Conservation (phyloP, 2,888 invertebrate species). For the Cataglyphis altisquamis region DNA sequence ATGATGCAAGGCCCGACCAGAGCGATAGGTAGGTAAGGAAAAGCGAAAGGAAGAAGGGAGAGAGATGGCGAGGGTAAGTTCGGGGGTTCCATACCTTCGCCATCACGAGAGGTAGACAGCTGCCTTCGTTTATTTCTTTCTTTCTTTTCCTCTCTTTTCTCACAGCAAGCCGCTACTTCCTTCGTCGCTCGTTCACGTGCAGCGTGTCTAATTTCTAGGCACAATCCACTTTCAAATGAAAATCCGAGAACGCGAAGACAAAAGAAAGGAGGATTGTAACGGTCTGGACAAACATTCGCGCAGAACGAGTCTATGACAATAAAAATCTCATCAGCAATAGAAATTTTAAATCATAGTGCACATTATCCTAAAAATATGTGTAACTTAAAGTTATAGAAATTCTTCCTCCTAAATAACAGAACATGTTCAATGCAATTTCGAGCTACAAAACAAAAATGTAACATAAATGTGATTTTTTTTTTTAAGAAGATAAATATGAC, state of each 20-base stretch:
- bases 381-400: background rate
- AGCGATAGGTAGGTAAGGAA: constrained; percentile 37
- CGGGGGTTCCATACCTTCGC: constrained; percentile 54
- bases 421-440: too few relatives aligned
- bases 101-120: constrained; percentile 69
- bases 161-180: constrained; percentile 31
- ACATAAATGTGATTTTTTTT: background rate
- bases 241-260: constrained; percentile 50
- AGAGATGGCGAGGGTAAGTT: constrained; percentile 62
- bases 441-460: background rate
- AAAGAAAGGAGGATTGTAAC: background rate
- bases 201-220: constrained; percentile 66
- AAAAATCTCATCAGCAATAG: background rate
- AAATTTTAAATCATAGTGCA: background rate
- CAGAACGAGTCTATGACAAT: constrained; percentile 7
- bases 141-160: constrained; percentile 63
- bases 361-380: background rate
- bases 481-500: background rate
- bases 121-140: constrained; percentile 74
- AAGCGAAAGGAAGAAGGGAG: constrained; percentile 52
- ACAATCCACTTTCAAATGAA: constrained; percentile 64
- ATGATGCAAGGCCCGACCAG: constrained; percentile 58
- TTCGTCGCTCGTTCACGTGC: constrained; percentile 38
- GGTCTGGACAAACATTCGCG: constrained; percentile 17
- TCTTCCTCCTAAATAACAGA: background rate